Evolutionary conservation across 2,888 invertebrate species (phyloP), one percentile per base, ranked within the genome.

Genomic region (Anoncus sp.): DNA sequence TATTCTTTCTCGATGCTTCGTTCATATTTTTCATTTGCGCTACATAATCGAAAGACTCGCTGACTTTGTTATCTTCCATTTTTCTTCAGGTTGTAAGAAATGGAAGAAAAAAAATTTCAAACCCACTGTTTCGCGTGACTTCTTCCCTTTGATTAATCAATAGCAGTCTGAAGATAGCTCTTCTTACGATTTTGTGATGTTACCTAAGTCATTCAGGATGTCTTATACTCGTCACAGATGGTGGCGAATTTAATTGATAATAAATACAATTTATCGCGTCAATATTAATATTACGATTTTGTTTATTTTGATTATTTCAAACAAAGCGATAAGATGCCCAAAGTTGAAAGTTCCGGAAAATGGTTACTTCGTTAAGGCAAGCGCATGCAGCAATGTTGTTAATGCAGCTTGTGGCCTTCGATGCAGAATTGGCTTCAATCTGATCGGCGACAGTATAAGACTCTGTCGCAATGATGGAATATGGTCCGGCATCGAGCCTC

Each of bases 331-430:
- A 80, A 93, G 92, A 22, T 95, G 95, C 84, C 92, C 94, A 0
- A 92, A 92, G 79, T 85, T 95, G 66, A 86, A 85, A 14, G 92
- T 93, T 1, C 95, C 95, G 0, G 92, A 92, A 65, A 93, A 95
- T 86, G 95, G 95, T 4, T 95, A 94, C 87, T 94, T 95, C 85
- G 94, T 95, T 1, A 94, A 94, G 82, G 87, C 86, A 1, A 92
- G 92, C 45, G 92, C 92, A 31, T 95, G 95, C 86, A 93, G 92
- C 74, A 94, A 94, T 83, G 94, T 94, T 6, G 92, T 95, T 60
- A 94, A 95, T 86, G 94, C 94, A n/a, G 95, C 95, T 0, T 95
- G 95, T 88, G 95, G 95, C 0, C 92, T 94, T 7, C 91, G 94
- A 51, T 96, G 95, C 86, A 92, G 93, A 83, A 93, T 94, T 27